phyloP scores from a whole-genome alignment of 2,113 vertebrate species.

The Cavia porcellus region DNA sequence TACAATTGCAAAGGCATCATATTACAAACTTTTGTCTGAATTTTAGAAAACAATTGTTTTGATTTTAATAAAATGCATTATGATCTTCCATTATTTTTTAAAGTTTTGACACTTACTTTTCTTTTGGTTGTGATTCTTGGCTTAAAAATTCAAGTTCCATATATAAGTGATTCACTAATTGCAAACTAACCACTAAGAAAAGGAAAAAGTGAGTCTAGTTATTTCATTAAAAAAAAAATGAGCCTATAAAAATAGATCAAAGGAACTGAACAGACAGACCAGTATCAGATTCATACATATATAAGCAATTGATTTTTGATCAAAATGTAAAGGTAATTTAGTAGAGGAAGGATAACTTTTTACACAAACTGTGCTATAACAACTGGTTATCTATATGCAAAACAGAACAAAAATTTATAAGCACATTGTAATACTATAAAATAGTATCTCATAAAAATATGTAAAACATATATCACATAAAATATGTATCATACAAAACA shows the following conservation, averaged over 20 bases:
- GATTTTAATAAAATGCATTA: slow-evolving; percentile 41
- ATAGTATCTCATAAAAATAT: too few relatives aligned
- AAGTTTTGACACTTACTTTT: slow-evolving; percentile 55
- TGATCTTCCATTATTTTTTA: slow-evolving; percentile 23
- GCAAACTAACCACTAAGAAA: slow-evolving; percentile 16
- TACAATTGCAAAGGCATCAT: background rate
- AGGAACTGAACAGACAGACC: slow-evolving; percentile 8
- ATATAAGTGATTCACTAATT: slow-evolving; percentile 13
- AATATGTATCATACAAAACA: too few relatives aligned
- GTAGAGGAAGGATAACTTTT: slow-evolving; percentile 40
- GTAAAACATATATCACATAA: too few relatives aligned
- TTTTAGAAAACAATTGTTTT: slow-evolving; percentile 47
- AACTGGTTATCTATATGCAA: background rate
- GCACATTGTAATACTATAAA: background rate
- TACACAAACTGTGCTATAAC: background rate
- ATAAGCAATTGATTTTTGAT: background rate
- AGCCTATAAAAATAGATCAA: slow-evolving; percentile 49
- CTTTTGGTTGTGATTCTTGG: slow-evolving; percentile 38
- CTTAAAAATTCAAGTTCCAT: slow-evolving; percentile 51
- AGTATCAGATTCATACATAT: slow-evolving; percentile 10
- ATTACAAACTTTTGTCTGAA: slow-evolving; percentile 41
- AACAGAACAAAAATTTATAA: slow-evolving; percentile 24
- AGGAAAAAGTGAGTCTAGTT: slow-evolving; percentile 5
- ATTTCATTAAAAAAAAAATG: slow-evolving; percentile 34
- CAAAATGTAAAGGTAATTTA: background rate